Evolutionary conservation across 2,797 vertebrate species (phyloP).

Genomic region (Lemur catta): DNA sequence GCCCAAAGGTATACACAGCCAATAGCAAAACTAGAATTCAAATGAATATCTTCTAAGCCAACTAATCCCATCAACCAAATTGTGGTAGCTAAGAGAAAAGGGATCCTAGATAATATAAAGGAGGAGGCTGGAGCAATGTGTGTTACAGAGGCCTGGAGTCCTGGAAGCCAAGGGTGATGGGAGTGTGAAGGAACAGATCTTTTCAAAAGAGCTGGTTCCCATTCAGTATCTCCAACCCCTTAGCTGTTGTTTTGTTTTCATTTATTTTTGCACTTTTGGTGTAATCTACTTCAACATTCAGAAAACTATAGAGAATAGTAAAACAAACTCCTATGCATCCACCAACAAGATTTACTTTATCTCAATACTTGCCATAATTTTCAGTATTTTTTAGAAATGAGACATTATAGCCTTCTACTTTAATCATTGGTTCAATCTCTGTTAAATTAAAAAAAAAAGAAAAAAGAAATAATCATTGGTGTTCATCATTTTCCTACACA

Average conservation of each 20-base stretch:
- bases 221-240: background rate
- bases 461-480: background rate
- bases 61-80: background rate
- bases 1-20: background rate
- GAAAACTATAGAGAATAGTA: background rate
- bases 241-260: background rate
- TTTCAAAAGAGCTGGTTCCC: background rate
- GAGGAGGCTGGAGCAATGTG: background rate
- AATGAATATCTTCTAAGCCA: background rate
- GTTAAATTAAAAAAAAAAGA: too few relatives aligned
- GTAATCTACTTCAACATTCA: background rate
- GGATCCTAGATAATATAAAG: background rate
- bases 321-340: background rate
- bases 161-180: background rate
- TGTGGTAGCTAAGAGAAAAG: background rate
- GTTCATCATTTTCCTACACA: background rate
- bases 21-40: slow-evolving; percentile 1
- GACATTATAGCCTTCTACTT: background rate
- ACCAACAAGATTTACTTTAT: slow-evolving; percentile 20
- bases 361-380: background rate
- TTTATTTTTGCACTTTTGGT: slow-evolving; percentile 14
- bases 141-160: background rate
- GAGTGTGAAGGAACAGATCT: background rate
- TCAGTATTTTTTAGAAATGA: background rate
- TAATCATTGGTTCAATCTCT: too few relatives aligned